Base-by-base conservation (phyloP, 2,888 invertebrate genomes). In the Agrochola lychnidis region DNA sequence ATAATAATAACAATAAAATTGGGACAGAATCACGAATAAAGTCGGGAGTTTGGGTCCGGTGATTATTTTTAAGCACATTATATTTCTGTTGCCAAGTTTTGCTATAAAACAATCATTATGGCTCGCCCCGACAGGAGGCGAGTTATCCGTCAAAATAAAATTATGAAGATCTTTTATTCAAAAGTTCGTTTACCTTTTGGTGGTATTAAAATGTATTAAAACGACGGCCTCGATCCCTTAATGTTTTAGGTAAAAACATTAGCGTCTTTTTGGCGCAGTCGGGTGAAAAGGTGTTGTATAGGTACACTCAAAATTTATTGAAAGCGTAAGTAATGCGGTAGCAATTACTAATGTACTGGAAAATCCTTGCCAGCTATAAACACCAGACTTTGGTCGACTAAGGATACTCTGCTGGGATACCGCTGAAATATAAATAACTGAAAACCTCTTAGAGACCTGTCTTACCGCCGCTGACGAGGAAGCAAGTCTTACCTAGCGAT, bases 241-340 rank as follows among this genome's bases (percentile, higher is more conserved):
- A 56, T 56, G 45, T 53, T 81, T 75, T 36, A 53, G 81, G 30
- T 72, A 72, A 79, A 53, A 74, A 81, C 51, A 81, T 62, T 30
- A 74, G 16, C 45, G 45, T 75, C 61, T 62, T 81, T 61, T 53
- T 53, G n/a, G 25, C 36, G 53, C 51, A 45, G 16, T 36, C 42
- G 16, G 53, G 40, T 70, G 79, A 57, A 79, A 76, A 70, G 48
- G 56, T 79, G 36, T n/a, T 56, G 53, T 59, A 16, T 30, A 40
- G 30, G 16, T 68, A n/a, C n/a, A 48, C 53, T 45, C 12, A 40
- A 68, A 76, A 76, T 79, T 76, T 22, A 79, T 79, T 79, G 36
- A 68, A 45, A 56, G 48, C 79, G 79, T 76, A 79, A 79, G 40
- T 76, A 76, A 76, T 80, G n/a, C n/a, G 80, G n/a, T 51, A 59